Evolutionary conservation across 2,888 invertebrate genomes (phyloP).

Genomic region (Athripsodes cinereus): DNA sequence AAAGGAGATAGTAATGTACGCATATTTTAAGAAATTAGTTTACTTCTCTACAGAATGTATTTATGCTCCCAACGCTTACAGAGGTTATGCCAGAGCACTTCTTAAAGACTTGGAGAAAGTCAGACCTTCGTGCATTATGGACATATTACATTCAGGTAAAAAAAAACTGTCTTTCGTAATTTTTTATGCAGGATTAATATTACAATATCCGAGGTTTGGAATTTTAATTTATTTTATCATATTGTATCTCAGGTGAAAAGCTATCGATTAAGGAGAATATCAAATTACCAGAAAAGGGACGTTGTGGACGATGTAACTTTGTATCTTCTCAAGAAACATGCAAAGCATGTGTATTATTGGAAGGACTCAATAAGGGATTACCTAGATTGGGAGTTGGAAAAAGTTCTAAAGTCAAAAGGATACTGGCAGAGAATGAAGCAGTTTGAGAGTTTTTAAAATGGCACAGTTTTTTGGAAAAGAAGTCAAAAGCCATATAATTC

Average conservation of each 20-base stretch:
- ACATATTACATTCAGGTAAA: constrained; percentile 87
- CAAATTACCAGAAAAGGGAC: constrained; percentile 73
- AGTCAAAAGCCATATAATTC: too few species aligned
- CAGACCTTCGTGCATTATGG: constrained; percentile 85
- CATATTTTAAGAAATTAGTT: constrained; percentile 90
- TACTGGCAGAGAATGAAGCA: constrained; percentile 50
- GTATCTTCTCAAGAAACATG: constrained; percentile 90
- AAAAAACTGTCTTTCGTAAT: too few species aligned
- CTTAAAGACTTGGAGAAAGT: constrained; percentile 95
- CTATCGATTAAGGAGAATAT: constrained; percentile 76
- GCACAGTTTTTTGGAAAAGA: too few species aligned
- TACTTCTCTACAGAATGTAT: constrained; percentile 99
- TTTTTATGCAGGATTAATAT: too few species aligned
- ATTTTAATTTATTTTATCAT: neutral
- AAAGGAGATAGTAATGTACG: constrained; percentile 99
- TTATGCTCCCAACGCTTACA: constrained; percentile 96
- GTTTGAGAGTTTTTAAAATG: too few species aligned
- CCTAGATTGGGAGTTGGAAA: constrained; percentile 89
- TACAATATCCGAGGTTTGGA: too few species aligned
- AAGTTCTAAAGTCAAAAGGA: constrained; percentile 69
- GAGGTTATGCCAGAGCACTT: constrained; percentile 84
- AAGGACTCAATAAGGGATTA: constrained; percentile 90
- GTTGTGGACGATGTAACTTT: constrained; percentile 82
- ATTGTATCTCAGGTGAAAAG: constrained; percentile 70
- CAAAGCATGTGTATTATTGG: constrained; percentile 92